Base-by-base conservation (phyloP, 2,113 vertebrate genomes). In the Seriola rivoliana region DNA sequence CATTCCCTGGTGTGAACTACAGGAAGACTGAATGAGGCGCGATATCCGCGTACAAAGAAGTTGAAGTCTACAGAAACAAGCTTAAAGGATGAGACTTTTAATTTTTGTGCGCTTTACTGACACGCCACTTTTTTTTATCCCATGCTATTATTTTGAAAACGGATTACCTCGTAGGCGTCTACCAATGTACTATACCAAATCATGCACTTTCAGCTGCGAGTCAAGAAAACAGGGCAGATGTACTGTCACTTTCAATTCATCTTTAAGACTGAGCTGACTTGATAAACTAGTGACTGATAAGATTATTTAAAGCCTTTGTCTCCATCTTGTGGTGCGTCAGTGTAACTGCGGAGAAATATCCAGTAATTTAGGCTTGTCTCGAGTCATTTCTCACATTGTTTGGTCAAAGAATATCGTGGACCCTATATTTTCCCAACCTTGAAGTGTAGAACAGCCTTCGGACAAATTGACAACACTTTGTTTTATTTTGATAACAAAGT, bases 401-500 rank as follows among this genome's bases (percentile, higher is more conserved):
- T 2, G 10, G 40, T 42, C 40, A 11, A 8, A 42, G 8, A 42
- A 10, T 48, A 48, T 48, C 5, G 14, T 16, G 14, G 4, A 16
- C 14, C 12, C 46, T 48, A 48, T 13, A 14, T 48, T 14, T 48
- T 48, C 16, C 46, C 46, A 54, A 54, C 7, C 3, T 54, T 3
- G 11, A n/a, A 25, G 19, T 19, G 54, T 7, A 44, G 1, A 32
- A 40, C 9, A 32, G 12, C 58, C 52, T 75, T 68, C 25, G 63
- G 17, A 70, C 29, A 79, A 67, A 40, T 8, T 23, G 3, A 58
- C 40, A 62, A 59, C n/a, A 21, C 5, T 0, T 8, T 40, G 32
- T 64, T 36, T 8, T 3, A 76, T 75, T 87, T 71, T 82, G 58
- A 84, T 86, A 90, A 76, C 77, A 91, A 95, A 92, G 77, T 88